Evolutionary conservation across 2,797 vertebrate genomes (phyloP).

Genomic region (Melanotaenia pygmaea): DNA sequence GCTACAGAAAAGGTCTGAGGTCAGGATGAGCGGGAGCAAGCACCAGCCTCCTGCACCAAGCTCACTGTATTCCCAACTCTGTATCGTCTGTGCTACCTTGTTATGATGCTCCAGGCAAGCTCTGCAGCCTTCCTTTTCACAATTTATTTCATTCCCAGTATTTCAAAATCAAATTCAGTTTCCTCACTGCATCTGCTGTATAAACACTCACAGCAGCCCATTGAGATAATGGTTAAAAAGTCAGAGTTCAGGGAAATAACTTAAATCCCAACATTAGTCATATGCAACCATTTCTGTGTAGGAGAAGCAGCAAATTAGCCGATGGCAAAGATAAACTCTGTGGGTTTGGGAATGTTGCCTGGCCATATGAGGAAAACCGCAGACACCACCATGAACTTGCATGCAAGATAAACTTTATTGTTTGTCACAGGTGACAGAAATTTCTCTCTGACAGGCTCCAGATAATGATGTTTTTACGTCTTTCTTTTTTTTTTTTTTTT

Average conservation of each 20-base stretch:
- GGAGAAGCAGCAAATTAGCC: not conserved
- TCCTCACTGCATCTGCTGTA: not conserved
- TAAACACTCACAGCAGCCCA: not conserved
- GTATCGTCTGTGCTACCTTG: constrained; percentile 22
- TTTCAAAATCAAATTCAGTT: constrained; percentile 36
- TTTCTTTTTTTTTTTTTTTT: too few relatives aligned
- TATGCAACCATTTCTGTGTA: not conserved
- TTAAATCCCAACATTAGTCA: constrained; percentile 15
- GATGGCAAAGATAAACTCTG: not conserved
- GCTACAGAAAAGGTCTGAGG: constrained; percentile 61
- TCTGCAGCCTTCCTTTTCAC: constrained; percentile 30
- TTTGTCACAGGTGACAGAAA: too few relatives aligned
- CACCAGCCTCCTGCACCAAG: constrained; percentile 34
- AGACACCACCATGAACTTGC: not conserved
- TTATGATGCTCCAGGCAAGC: constrained; percentile 11
- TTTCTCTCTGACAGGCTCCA: too few relatives aligned
- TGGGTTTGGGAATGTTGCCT: not conserved
- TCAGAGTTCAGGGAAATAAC: constrained; percentile 1
- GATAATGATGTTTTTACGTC: too few relatives aligned
- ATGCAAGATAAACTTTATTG: not conserved
- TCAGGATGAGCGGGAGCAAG: constrained; percentile 43
- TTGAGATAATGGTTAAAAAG: constrained; percentile 11
- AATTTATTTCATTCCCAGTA: constrained; percentile 11
- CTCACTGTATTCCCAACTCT: constrained; percentile 33
- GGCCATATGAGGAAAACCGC: not conserved